Percentiles rank a stretch among this genome's conserved stretches.
These are phyloP conservation scores for Okamejei kenojei DNA, from an alignment of 2,797 vertebrate species.

Conservation along the genomic window DNA sequence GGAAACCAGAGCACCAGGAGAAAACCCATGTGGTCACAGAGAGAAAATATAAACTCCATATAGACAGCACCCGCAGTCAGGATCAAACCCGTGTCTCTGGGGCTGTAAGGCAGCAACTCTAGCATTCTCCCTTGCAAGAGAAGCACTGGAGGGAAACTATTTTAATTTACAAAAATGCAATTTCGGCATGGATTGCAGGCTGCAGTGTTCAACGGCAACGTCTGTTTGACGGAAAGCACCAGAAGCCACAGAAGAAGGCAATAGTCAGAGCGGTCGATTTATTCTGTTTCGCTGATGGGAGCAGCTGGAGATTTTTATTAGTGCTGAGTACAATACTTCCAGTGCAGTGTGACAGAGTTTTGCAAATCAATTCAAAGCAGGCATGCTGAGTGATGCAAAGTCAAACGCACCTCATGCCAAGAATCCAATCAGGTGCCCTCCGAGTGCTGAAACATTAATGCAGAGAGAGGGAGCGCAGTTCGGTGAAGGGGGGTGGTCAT, in stretches of 20 bases:
- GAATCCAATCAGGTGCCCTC: neutral
- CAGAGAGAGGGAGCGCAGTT: neutral
- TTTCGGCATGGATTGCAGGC: neutral
- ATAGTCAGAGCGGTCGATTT: neutral
- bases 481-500: neutral
- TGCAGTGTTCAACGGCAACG: neutral
- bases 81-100: too few relatives aligned
- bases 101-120: neutral
- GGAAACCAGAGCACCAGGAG: too few relatives aligned
- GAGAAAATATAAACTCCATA: too few relatives aligned
- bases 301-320: conserved; percentile 17
- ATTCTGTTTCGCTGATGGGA: conserved; percentile 16
- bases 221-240: neutral
- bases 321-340: neutral
- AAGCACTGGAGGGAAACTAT: neutral
- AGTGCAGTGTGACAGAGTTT: neutral
- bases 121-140: neutral
- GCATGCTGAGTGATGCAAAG: conserved; percentile 25
- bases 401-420: neutral
- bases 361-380: conserved; percentile 15
- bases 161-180: neutral
- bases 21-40: too few relatives aligned
- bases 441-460: neutral
- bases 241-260: neutral
- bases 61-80: too few relatives aligned